A percentile compares a stretch with the other conserved stretches of the same genome.
These are phyloP conservation scores for Saccostrea cuccullata DNA, from an alignment of 1,140 invertebrate genomes.

Conservation along the genomic window DNA sequence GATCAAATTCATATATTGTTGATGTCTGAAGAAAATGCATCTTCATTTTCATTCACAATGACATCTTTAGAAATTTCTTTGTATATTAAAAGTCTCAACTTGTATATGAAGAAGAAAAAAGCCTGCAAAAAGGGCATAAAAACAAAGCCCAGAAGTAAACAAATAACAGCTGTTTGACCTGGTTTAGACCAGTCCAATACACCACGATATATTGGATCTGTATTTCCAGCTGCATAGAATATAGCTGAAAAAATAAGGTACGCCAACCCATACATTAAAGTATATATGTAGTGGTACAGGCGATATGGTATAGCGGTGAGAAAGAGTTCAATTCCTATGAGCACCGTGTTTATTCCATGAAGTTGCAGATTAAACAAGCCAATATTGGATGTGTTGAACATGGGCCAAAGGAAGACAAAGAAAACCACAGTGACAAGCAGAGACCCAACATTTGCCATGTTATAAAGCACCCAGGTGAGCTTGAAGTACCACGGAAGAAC, in stretches of 20 bases:
- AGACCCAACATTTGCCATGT: constrained; percentile 53
- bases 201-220: constrained; percentile 38
- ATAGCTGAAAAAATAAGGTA: constrained; percentile 53
- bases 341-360: constrained; percentile 52
- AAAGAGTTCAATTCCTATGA: constrained; percentile 34
- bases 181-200: constrained; percentile 47
- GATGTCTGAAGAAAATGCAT: background rate
- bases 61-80: background rate
- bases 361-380: constrained; percentile 50
- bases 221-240: constrained; percentile 50
- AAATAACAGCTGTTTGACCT: constrained; percentile 48
- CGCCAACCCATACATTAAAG: constrained; percentile 43
- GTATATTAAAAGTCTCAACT: constrained; percentile 44
- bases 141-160: constrained; percentile 54
- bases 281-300: constrained; percentile 44
- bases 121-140: constrained; percentile 55
- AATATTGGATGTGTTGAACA: constrained; percentile 5
- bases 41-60: background rate
- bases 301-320: constrained; percentile 28
- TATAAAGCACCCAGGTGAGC: constrained; percentile 59
- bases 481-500: constrained; percentile 63
- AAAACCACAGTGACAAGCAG: constrained; percentile 60
- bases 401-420: constrained; percentile 49
- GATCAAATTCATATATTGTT: background rate
- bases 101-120: constrained; percentile 55